Base-by-base conservation (phyloP, 2,888 invertebrate genomes). In the Aphidius colemani region DNA sequence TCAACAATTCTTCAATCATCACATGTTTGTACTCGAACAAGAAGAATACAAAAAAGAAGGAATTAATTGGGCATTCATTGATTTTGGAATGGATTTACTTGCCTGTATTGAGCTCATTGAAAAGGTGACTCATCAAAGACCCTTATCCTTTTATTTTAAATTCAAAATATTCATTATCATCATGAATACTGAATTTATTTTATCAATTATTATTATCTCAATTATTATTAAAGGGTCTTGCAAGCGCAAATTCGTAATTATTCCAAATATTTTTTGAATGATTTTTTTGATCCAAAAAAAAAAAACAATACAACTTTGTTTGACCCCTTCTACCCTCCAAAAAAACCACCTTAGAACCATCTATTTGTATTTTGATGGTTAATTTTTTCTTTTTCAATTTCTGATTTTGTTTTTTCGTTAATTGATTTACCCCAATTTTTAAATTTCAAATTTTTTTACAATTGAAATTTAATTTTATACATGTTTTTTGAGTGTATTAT, bases 21-120 rank as follows among this genome's bases (percentile, higher is more conserved):
- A 96, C 91, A 98, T 98, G 98, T 98, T 98, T 86, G 97, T 98
- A 75, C 88, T 98, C 85, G 98, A 98, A 86, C 98, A 98, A 90
- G 97, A 98, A 86, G 98, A 98, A 84, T 98, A 98, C 88, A 95
- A 94, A 83, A 90, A 87, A 82, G 98, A 98, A 86, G 97, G 97
- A 82, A 98, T 98, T 86, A 89, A 92, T 80, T 98, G 98, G 98
- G 91, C 90, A 83, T 98, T 98, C 87, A 98, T 98, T 88, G 98
- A 98, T 88, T 98, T 98, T 85, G 98, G 98, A 85, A 96, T 98
- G 94, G 98, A 98, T 85, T 89, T 98, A 85, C 89, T 95, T 82
- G 95, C 96, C 86, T 98, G 97, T 89, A 98, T 98, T 86, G 98
- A 98, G 84, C 89, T 98, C 78, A 96, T 97, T 84, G 96, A 96